Percentiles rank a stretch among this genome's conserved stretches.
phyloP scores from a whole-genome alignment of 2,113 vertebrate genomes.

The Notothenia coriiceps region DNA sequence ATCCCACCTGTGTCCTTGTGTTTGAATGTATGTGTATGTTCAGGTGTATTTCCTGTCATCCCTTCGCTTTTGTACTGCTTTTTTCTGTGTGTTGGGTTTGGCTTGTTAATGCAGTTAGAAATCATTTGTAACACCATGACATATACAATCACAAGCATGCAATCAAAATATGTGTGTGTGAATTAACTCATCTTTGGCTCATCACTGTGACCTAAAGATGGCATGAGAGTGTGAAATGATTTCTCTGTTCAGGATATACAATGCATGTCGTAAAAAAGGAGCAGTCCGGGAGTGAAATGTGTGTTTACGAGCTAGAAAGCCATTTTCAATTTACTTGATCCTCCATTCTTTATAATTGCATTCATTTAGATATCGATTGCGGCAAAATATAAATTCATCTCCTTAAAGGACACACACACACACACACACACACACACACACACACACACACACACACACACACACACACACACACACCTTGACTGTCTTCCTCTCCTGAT shows the following conservation, averaged over 20 bases:
- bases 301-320: conserved; percentile 49
- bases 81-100: neutral
- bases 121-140: neutral
- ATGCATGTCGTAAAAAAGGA: conserved; percentile 73
- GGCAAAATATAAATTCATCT: neutral
- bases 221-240: conserved; percentile 47
- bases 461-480: conserved; percentile 45
- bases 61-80: neutral
- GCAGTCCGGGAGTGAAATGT: conserved; percentile 66
- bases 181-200: conserved; percentile 48
- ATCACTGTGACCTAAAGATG: conserved; percentile 27
- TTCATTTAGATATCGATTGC: conserved; percentile 26
- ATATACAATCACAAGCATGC: conserved; percentile 34
- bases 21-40: neutral
- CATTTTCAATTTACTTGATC: neutral
- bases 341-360: conserved; percentile 11
- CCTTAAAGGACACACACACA: neutral
- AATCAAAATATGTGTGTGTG: conserved; percentile 4
- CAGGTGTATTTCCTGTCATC: neutral
- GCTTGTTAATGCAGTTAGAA: conserved; percentile 1
- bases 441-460: neutral
- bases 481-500: conserved; percentile 76
- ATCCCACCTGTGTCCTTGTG: conserved; percentile 27
- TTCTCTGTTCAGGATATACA: conserved; percentile 40
- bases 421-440: conserved; percentile 42